Percentiles rank a stretch among this genome's conserved stretches.
These are phyloP conservation scores for Progne subis DNA, from an alignment of 2,113 vertebrate species.

Conservation along the genomic window DNA sequence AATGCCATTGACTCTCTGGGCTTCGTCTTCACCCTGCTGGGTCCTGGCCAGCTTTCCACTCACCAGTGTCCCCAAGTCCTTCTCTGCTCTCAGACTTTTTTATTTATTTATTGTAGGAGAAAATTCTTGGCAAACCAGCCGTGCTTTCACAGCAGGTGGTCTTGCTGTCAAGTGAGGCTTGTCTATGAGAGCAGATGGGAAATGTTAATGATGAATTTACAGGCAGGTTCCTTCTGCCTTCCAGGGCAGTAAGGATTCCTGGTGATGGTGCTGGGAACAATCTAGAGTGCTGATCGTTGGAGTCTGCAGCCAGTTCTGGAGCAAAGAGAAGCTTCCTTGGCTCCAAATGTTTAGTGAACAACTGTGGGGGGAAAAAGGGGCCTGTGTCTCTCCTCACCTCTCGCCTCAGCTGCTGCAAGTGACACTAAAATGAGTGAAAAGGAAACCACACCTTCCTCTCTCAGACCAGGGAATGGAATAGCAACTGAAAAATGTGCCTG, in stretches of 20 bases:
- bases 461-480: neutral
- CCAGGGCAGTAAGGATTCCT: neutral
- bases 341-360: neutral
- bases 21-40: neutral
- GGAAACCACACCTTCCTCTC: neutral
- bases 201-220: neutral
- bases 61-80: neutral
- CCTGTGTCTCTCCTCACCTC: neutral
- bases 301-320: neutral
- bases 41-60: neutral
- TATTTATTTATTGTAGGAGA: neutral
- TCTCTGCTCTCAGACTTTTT: no score
- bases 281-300: neutral
- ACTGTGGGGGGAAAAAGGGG: accelerated
- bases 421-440: neutral
- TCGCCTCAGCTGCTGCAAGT: neutral
- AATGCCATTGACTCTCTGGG: accelerated
- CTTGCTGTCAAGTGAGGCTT: accelerated
- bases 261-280: neutral
- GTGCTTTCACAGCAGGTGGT: neutral
- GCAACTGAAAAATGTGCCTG: neutral
- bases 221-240: neutral
- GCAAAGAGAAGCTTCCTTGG: neutral
- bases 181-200: neutral
- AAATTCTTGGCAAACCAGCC: neutral